Conservation (phyloP, 2,797 vertebrate species). For the Avahi laniger region DNA sequence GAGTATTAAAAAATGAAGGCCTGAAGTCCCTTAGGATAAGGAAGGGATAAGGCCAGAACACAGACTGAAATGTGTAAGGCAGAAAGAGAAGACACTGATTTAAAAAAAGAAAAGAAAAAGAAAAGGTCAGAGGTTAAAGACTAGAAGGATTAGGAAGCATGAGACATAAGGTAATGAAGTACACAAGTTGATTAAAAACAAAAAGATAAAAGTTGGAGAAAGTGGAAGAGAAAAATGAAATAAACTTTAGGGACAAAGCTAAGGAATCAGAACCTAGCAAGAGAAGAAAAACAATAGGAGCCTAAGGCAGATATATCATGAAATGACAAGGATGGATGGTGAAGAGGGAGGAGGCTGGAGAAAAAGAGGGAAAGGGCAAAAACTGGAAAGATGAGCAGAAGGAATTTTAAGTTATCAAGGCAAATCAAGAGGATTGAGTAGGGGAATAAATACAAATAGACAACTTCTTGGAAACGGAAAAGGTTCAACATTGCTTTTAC, state of each 20-base stretch:
- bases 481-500: not conserved
- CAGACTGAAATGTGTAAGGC: not conserved
- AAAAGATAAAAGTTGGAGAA: slow-evolving; percentile 14
- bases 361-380: not conserved
- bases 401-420: not conserved
- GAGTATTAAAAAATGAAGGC: not conserved
- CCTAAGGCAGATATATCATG: not conserved
- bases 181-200: not conserved
- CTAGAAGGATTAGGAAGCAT: not conserved
- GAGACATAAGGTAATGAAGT: not conserved
- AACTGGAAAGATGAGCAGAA: not conserved
- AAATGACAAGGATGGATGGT: not conserved
- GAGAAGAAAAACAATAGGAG: not conserved
- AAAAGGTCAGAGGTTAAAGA: not conserved
- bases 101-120: not conserved
- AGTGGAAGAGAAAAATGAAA: not conserved
- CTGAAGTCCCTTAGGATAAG: not conserved
- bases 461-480: not conserved
- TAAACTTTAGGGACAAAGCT: not conserved
- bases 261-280: not conserved
- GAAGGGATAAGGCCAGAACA: not conserved
- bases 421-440: not conserved
- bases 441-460: not conserved
- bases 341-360: not conserved
- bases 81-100: not conserved